Evolutionary conservation across 2,797 vertebrate species (phyloP).

Genomic region (Hylomyscus alleni): DNA sequence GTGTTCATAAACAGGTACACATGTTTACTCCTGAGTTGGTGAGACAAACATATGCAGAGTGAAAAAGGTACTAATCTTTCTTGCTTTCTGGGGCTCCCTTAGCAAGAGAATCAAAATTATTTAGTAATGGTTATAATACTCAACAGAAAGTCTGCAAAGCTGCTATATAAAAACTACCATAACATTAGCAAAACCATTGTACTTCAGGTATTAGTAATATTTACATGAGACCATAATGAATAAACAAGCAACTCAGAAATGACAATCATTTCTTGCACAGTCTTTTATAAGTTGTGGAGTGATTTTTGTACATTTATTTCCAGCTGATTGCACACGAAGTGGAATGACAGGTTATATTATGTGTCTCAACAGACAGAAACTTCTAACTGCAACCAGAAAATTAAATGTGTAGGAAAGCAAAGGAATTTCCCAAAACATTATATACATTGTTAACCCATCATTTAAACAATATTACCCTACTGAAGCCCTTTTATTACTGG

Average conservation of each 20-base stretch:
- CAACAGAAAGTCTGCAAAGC: slow-evolving; percentile 14
- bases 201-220: slow-evolving; percentile 51
- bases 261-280: not conserved
- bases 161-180: not conserved
- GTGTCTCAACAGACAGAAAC: not conserved
- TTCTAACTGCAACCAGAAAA: slow-evolving; percentile 14
- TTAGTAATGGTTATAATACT: not conserved
- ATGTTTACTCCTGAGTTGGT: not conserved
- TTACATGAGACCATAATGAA: slow-evolving; percentile 7
- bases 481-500: not conserved
- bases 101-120: slow-evolving; percentile 26
- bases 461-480: slow-evolving; percentile 41
- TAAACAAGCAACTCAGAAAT: slow-evolving; percentile 44
- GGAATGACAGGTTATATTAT: not conserved
- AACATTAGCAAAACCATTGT: not conserved
- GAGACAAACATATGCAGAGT: not conserved
- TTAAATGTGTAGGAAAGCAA: slow-evolving; percentile 58
- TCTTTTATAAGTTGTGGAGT: slow-evolving; percentile 39
- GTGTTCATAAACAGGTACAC: not conserved
- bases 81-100: not conserved
- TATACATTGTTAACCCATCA: slow-evolving; percentile 55
- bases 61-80: not conserved
- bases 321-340: slow-evolving; percentile 36
- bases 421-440: slow-evolving; percentile 50
- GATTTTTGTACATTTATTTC: slow-evolving; percentile 23